These are phyloP conservation scores for Gymnarchus niloticus DNA, from an alignment of 2,113 vertebrate species.

Conservation along the genomic window DNA sequence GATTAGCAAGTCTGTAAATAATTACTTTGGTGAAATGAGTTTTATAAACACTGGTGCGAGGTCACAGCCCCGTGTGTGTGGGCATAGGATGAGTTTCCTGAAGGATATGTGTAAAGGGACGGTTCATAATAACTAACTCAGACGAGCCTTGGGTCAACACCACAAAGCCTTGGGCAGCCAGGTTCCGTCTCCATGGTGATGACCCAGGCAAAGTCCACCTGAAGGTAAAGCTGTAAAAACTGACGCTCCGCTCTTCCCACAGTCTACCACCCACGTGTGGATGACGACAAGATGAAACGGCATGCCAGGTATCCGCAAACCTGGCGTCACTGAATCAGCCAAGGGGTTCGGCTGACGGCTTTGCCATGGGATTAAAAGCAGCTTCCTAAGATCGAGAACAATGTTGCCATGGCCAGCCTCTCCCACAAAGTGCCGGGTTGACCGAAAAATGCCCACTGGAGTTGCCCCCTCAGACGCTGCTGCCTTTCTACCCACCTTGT, in stretches of 20 bases:
- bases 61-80: background rate
- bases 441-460: background rate
- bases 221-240: background rate
- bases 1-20: background rate
- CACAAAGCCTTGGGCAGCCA: background rate
- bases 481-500: background rate
- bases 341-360: background rate
- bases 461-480: background rate
- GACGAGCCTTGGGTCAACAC: constrained; percentile 14
- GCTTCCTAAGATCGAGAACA: too few relatives aligned
- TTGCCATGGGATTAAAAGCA: too few relatives aligned
- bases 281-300: too few relatives aligned
- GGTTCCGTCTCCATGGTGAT: background rate
- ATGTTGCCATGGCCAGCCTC: too few relatives aligned
- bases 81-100: background rate
- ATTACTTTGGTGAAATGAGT: background rate
- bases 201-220: background rate
- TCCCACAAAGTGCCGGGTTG: too few relatives aligned
- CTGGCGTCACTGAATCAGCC: background rate
- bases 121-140: background rate
- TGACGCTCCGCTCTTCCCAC: background rate
- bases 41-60: background rate
- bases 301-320: too few relatives aligned
- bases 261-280: background rate
- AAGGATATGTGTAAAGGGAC: background rate